Evolutionary conservation across 1,140 invertebrate species (phyloP).

Genomic region (Campoletis sonorensis): DNA sequence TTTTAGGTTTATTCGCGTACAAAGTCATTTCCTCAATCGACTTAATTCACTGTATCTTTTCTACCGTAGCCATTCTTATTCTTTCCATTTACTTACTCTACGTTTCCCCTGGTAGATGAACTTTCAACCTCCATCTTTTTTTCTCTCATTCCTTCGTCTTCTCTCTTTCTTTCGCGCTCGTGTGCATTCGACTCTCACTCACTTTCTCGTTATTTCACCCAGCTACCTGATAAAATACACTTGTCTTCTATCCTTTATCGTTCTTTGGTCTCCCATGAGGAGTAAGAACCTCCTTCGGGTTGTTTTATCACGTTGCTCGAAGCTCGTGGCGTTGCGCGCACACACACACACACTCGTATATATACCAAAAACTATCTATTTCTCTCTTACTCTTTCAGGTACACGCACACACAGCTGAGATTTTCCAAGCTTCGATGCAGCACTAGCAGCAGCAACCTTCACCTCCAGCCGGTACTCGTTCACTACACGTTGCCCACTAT

Average conservation of each 20-base stretch:
- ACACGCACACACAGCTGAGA: neutral
- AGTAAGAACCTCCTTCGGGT: slow-evolving; percentile 37
- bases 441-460: slow-evolving; percentile 26
- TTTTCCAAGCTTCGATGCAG: slow-evolving; percentile 32
- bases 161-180: slow-evolving; percentile 4
- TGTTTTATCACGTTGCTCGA: slow-evolving; percentile 37
- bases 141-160: slow-evolving; percentile 13
- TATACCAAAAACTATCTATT: neutral
- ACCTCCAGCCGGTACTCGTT: slow-evolving; percentile 26
- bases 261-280: slow-evolving; percentile 32
- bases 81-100: slow-evolving; percentile 35
- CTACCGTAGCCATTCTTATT: slow-evolving; percentile 8
- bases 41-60: slow-evolving; percentile 40
- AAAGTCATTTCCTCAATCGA: slow-evolving; percentile 36
- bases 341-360: slow-evolving; percentile 1
- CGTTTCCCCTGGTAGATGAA: slow-evolving; percentile 19
- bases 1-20: slow-evolving; percentile 23
- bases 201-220: slow-evolving; percentile 41
- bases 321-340: neutral
- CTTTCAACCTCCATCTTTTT: slow-evolving; percentile 22
- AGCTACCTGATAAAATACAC: slow-evolving; percentile 45
- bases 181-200: slow-evolving; percentile 35
- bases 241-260: slow-evolving; percentile 36
- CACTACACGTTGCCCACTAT: slow-evolving; percentile 17
- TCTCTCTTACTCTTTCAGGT: neutral